Percentiles rank a stretch among this genome's conserved stretches.
Evolutionary conservation across 2,797 vertebrate genomes (phyloP).

Genomic region (Psittacula echo): DNA sequence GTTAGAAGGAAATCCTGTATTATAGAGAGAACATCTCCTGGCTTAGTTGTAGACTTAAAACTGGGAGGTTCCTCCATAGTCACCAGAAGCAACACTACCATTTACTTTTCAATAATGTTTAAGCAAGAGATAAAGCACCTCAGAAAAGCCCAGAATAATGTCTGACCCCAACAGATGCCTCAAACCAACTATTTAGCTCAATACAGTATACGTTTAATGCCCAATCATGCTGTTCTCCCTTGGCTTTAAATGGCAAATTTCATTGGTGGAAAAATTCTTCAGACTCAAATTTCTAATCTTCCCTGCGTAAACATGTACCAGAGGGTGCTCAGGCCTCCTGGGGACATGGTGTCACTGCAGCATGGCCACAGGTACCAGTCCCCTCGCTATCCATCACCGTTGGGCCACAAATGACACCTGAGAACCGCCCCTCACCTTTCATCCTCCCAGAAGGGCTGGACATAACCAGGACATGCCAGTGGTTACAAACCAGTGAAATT

Average conservation of each 20-base stretch:
- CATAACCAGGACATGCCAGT: background rate
- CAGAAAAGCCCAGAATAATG: background rate
- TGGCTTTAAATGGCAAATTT: background rate
- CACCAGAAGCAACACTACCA: background rate
- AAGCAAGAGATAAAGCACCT: background rate
- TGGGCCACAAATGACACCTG: rapidly evolving
- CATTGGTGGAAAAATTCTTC: background rate
- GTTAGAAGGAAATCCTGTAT: background rate
- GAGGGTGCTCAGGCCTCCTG: background rate
- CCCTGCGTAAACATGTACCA: background rate
- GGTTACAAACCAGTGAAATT: background rate
- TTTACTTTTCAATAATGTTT: background rate
- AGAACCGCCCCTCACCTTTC: background rate
- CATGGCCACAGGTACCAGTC: background rate
- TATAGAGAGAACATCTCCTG: background rate
- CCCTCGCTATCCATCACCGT: rapidly evolving
- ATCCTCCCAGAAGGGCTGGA: background rate
- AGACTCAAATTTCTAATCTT: background rate
- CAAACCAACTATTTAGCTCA: background rate
- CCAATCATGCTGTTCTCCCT: rapidly evolving
- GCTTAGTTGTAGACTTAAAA: background rate
- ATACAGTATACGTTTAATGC: background rate
- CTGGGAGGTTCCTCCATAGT: background rate
- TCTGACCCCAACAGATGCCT: background rate
- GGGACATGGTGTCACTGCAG: background rate